These are phyloP conservation scores for Stegastes partitus DNA, from an alignment of 2,113 vertebrate genomes.

Conservation along the genomic window DNA sequence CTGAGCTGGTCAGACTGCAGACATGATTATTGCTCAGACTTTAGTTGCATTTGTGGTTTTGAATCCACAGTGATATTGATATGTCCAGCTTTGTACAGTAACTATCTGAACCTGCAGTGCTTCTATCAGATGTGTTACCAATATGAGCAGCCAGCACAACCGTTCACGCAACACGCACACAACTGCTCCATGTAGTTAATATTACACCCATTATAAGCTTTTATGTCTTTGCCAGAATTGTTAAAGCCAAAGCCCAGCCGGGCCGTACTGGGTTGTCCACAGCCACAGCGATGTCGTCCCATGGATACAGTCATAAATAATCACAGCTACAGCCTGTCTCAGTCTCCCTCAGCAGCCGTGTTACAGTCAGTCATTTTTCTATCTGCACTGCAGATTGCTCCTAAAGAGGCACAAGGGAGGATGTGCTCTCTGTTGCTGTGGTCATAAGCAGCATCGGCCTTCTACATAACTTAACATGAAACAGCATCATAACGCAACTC, in stretches of 20 bases:
- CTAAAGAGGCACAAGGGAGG: neutral
- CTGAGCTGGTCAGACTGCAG: neutral
- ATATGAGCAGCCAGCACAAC: neutral
- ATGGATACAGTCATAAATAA: neutral
- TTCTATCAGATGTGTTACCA: neutral
- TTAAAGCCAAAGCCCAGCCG: neutral
- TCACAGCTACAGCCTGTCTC: neutral
- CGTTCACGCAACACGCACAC: neutral
- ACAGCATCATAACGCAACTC: too few species aligned
- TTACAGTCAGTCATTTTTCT: neutral
- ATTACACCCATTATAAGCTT: neutral
- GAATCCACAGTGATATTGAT: neutral
- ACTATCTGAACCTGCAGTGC: neutral
- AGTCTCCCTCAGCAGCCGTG: neutral
- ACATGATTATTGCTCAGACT: neutral
- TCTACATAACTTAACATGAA: neutral
- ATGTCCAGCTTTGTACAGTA: too few species aligned
- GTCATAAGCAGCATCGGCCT: neutral
- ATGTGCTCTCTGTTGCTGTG: neutral
- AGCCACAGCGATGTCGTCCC: neutral
- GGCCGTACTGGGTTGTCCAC: neutral
- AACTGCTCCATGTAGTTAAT: neutral
- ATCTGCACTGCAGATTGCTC: neutral
- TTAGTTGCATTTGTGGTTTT: neutral
- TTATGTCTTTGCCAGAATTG: neutral